Evolutionary conservation across 2,113 vertebrate species (phyloP).

Genomic region (Heteronetta atricapilla): DNA sequence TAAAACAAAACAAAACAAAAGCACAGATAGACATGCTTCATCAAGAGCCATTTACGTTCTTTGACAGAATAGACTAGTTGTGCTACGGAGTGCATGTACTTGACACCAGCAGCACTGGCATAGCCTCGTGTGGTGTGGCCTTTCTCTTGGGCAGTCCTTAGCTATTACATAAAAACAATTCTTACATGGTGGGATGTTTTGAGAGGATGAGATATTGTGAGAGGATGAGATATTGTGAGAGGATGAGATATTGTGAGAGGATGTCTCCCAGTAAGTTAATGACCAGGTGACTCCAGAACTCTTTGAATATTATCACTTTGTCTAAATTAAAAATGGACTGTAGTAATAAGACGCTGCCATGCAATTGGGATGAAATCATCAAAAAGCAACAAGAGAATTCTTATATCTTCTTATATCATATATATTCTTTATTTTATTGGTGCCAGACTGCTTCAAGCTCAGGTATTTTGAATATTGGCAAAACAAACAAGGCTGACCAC

Average conservation of each 20-base stretch:
- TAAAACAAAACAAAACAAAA: neutral
- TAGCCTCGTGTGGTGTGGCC: rapidly evolving
- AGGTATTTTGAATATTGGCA: neutral
- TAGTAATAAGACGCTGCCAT: neutral
- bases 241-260: neutral
- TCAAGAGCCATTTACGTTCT: neutral
- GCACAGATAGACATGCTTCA: neutral
- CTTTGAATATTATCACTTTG: neutral
- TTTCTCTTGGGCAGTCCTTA: neutral
- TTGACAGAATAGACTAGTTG: neutral
- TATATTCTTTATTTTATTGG: neutral
- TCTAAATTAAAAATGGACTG: neutral
- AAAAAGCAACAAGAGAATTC: neutral
- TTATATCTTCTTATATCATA: neutral
- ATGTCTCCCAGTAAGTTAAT: neutral
- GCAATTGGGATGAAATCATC: neutral
- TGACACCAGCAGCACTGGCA: neutral
- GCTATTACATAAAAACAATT: neutral
- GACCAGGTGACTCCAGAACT: neutral
- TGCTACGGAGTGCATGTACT: rapidly evolving
- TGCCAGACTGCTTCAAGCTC: neutral
- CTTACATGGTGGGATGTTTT: neutral
- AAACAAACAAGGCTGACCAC: neutral
- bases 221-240: neutral
- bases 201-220: neutral